Evolutionary conservation across 2,113 vertebrate genomes (phyloP).

Genomic region (Taxidea taxus): DNA sequence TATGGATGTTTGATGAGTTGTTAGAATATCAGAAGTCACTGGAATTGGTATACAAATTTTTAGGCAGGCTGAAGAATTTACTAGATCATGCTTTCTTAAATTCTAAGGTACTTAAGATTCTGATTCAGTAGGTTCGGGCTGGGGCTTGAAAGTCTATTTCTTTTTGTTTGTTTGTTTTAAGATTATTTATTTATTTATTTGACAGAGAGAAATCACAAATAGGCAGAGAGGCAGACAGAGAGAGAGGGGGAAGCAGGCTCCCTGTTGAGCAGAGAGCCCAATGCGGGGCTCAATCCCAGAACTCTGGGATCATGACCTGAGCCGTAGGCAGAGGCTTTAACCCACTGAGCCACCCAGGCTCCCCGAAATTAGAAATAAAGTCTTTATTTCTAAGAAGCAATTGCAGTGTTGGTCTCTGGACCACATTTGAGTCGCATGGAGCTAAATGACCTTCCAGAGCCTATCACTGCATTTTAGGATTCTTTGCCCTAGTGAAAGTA

Average conservation of each 20-base stretch:
- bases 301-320: no score
- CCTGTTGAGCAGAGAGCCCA: no score
- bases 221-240: no score
- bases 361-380: no score
- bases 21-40: slow-evolving; percentile 5
- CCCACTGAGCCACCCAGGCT: no score
- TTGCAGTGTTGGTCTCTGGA: background rate
- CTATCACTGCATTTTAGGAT: background rate
- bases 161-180: no score
- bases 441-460: background rate
- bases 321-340: no score
- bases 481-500: background rate
- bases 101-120: background rate
- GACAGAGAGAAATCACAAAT: no score
- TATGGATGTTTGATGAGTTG: background rate
- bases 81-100: background rate
- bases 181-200: no score
- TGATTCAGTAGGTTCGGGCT: background rate
- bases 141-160: background rate
- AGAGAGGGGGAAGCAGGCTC: no score
- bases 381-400: background rate
- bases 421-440: background rate
- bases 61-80: background rate
- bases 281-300: no score
- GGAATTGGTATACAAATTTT: background rate